Percentiles rank a stretch among this genome's conserved stretches.
phyloP scores from a whole-genome alignment of 2,113 vertebrate genomes.

The Tragelaphus strepsiceros region DNA sequence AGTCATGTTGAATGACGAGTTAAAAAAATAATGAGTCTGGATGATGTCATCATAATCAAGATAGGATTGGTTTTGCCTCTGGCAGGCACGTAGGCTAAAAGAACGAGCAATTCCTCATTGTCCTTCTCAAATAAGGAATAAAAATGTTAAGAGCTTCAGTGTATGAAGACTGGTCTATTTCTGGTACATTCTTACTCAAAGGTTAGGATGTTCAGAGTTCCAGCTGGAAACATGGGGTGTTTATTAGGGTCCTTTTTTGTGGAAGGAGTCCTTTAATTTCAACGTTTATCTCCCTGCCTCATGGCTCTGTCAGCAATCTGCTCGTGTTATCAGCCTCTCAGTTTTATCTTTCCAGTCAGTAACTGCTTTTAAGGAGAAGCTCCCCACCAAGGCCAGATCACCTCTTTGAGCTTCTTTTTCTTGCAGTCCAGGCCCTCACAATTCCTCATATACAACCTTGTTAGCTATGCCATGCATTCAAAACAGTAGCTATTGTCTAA shows the following conservation, averaged over 20 bases:
- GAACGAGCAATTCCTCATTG: background rate
- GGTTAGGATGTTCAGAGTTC: background rate
- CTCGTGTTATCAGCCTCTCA: background rate
- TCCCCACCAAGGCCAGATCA: background rate
- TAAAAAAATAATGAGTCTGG: background rate
- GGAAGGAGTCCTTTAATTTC: background rate
- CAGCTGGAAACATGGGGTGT: background rate
- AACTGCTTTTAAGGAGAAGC: background rate
- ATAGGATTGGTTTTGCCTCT: background rate
- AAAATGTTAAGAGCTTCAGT: background rate
- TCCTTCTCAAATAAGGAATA: background rate
- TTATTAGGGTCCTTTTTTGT: background rate
- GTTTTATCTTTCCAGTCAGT: background rate
- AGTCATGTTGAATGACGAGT: background rate
- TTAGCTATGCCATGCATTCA: background rate
- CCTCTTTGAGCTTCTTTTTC: background rate
- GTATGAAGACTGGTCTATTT: background rate
- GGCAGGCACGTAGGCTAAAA: background rate
- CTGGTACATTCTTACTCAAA: background rate
- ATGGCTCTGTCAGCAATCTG: background rate
- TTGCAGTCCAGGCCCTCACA: background rate
- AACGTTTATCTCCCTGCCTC: background rate
- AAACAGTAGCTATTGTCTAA: background rate
- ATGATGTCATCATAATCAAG: background rate
- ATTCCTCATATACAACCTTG: background rate